Base-by-base conservation (phyloP, 2,113 vertebrate species). In the Campylomormyrus tamandua region DNA sequence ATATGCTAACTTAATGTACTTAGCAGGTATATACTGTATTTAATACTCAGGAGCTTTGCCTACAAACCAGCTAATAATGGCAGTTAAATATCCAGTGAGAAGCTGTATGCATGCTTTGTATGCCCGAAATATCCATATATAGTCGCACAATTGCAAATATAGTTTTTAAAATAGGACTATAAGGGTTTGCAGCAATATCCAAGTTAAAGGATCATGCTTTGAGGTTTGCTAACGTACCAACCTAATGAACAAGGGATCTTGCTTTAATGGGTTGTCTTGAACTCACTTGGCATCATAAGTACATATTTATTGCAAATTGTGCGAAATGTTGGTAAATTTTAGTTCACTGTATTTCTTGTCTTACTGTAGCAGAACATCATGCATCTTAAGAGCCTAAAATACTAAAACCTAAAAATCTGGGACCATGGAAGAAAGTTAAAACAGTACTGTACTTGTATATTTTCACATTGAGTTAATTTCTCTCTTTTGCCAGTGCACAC, bases 221-320 rank as follows among this genome's bases (percentile, higher is more conserved):
- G 91, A 91, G 70, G 88, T 85, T 87, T 84, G 50, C 45, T 74
- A 49, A 85, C 21, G 56, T 39, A 87, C 89, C 84, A 90, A 90
- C 62, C 50, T 84, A 85, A 90, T 87, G 88, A 85, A 42, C 92
- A 93, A 91, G 89, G 87, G 91, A 90, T 90, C 35, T 21, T 89
- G 93, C 93, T 94, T 94, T 93, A 90, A 80, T 85, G 31, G 74
- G 21, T 9, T 48, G 46, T 46, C 39, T 89, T 92, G 93, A 92
- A 66, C 91, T 91, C 90, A 91, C 87, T 94, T 93, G 93, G 91
- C 88, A 93, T 89, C 53, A 1, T 9, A 92, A 93, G 92, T 52
- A 90, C 91, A 77, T 62, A 84, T 85, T 91, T 62, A 89, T 90
- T 93, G 90, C 66, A 66, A 91, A 39, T 45, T 92, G 91, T 91